Conservation (phyloP, 1,140 invertebrate species). For the Callitettix versicolor region DNA sequence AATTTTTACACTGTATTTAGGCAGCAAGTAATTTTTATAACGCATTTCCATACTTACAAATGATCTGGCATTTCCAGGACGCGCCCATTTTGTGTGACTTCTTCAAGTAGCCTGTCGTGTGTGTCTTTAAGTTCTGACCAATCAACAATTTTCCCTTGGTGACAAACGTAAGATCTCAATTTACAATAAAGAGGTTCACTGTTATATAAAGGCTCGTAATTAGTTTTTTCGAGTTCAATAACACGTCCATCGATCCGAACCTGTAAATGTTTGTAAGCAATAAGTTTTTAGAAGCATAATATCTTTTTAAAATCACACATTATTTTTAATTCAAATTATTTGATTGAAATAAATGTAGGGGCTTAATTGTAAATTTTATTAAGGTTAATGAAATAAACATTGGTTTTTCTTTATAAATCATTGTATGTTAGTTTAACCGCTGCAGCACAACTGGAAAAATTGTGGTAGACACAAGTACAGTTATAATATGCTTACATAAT, state of each 20-base stretch:
- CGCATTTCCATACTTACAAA: slow-evolving; percentile 36
- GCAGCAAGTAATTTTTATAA: too few relatives aligned
- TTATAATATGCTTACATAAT: neutral
- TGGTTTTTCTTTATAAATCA: too few relatives aligned
- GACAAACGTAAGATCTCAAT: slow-evolving; percentile 35
- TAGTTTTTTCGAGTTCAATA: slow-evolving; percentile 26
- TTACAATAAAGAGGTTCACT: slow-evolving; percentile 35
- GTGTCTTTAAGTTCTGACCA: slow-evolving; percentile 34
- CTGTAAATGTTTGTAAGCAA: slow-evolving; percentile 23
- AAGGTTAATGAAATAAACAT: neutral
- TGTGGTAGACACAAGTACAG: too few relatives aligned
- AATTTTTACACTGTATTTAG: too few relatives aligned
- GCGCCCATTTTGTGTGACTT: slow-evolving; percentile 23
- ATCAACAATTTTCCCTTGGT: slow-evolving; percentile 32
- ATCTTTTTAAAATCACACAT: neutral
- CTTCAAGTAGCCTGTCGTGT: slow-evolving; percentile 31
- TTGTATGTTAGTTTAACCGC: too few relatives aligned
- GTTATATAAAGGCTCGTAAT: slow-evolving; percentile 33
- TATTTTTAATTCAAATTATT: neutral
- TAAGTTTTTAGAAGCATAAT: neutral
- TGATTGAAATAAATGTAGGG: neutral
- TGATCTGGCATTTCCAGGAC: slow-evolving; percentile 34
- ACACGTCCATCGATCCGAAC: slow-evolving; percentile 35
- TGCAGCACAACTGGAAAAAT: too few relatives aligned
- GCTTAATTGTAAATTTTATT: neutral